Percentiles rank a stretch among this genome's conserved stretches.
These are phyloP conservation scores for Eidolon helvum DNA, from an alignment of 2,113 vertebrate species.

Conservation along the genomic window DNA sequence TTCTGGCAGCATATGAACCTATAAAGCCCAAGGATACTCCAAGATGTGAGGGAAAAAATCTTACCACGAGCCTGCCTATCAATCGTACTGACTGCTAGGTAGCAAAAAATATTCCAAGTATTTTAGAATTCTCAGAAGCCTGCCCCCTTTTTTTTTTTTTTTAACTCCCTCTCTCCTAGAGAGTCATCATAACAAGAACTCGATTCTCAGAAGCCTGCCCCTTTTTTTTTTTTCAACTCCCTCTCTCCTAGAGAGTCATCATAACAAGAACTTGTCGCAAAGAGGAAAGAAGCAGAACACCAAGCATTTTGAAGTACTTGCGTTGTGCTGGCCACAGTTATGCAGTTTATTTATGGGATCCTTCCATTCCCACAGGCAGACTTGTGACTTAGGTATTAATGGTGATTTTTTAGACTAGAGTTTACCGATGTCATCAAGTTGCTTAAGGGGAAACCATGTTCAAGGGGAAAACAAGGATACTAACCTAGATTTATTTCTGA, in stretches of 20 bases:
- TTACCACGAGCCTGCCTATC: background rate
- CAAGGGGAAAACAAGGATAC: conserved; percentile 35
- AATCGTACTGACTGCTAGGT: background rate
- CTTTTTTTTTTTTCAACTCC: background rate
- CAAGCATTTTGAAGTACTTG: background rate
- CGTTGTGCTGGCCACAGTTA: background rate
- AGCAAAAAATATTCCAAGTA: background rate
- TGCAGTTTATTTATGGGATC: background rate
- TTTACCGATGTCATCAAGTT: background rate
- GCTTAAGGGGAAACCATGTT: background rate
- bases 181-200: background rate
- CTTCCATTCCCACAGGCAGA: background rate
- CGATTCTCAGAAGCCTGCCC: background rate
- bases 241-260: background rate
- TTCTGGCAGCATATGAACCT: background rate
- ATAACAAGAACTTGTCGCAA: background rate
- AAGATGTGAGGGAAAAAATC: background rate
- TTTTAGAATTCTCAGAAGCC: background rate
- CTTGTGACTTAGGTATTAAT: background rate
- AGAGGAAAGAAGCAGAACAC: background rate
- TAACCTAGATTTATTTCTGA: conserved; percentile 13
- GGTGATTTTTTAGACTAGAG: background rate
- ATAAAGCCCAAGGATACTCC: background rate
- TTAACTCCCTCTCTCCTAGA: background rate
- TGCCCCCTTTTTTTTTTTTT: background rate